Base-by-base conservation (phyloP, 1,140 invertebrate species). In the Leptinotarsa defecta region DNA sequence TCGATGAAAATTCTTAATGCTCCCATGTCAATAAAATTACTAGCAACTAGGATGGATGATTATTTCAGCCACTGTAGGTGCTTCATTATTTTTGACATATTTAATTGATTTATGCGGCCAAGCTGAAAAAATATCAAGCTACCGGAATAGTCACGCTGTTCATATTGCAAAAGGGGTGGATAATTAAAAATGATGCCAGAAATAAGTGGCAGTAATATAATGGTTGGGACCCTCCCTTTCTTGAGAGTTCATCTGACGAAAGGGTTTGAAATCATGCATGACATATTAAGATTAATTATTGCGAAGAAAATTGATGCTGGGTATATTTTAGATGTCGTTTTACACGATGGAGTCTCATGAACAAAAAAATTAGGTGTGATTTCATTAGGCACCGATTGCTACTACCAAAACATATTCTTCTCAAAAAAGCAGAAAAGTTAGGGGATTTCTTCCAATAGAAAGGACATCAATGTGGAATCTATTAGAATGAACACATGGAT, bases 151-250 rank as follows among this genome's bases (percentile, higher is more conserved):
- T 48, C 24, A 22, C 63, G 63, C 19, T 65, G 19, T 48, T 19
- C 67, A 43, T 48, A 24, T 48, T 11, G 67, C 43, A 13, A 68
- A 68, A 34, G 67, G 67, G 67, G 67, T 68, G 67, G 67, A 68
- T 68, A 68, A 68, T 68, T 68, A 68, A 68, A 68, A 68, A 68
- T 49, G 19, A 68, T 68, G 67, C 67, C 34, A 68, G 34, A 68
- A 68, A 68, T 68, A 68, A 68, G 67, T 68, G 67, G 67, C 67
- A 68, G 67, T 68, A 68, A 68, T 68, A 43, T 68, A 34, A 19
- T 43, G 67, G n/a, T 34, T 19, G 15, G 13, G 43, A 43, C 67
- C 43, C 43, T 68, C 34, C 43, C 34, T 68, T 43, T 43, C 63
- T 65, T 15, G 20, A 27, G 24, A 22, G 24, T 24, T 19, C 19